Evolutionary conservation across 2,888 invertebrate species (phyloP), one percentile per base, ranked within the genome.

Genomic region (Pasiphila rectangulata): DNA sequence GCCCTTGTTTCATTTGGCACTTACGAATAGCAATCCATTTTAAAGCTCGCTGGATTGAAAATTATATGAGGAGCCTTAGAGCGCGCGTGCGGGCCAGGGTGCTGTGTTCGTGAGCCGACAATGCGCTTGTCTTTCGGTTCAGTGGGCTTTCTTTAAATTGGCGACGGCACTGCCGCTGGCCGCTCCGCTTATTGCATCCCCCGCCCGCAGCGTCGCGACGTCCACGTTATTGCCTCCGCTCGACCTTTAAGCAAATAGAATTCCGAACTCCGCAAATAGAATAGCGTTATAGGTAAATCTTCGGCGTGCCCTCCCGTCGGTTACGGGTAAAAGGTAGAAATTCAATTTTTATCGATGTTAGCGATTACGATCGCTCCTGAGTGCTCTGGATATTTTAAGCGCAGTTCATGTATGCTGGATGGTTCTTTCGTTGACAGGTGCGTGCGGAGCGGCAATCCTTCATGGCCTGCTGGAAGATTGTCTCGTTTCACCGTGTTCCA

Each of bases 81-180:
- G 75, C 78, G 71, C n/a, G n/a, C n/a, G 67, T 67, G 62, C 59
- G 73, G 72, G 72, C 75, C 16, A 15, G 76, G 79, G 79, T 68
- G 75, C 70, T 75, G 72, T 67, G 81, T 72, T 81, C 76, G 81
- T 79, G 84, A 83, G 86, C 88, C 87, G 82, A 86, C 89, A 87
- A 85, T 89, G 86, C 88, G 88, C 89, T 89, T 89, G 87, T 86
- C 88, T 89, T 89, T 86, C 89, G 82, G 88, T 89, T 89, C 89
- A 89, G 74, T 89, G 89, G 85, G 88, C 86, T 89, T 89, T 89
- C 89, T 89, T 89, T 89, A 89, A 89, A 89, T 89, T 89, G 89
- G 85, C 87, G 87, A 85, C 80, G 85, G 85, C 80, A 79, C 73
- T 72, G 78, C 64, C 72, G 78, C 83, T 83, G 78, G 79, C 79